phyloP scores from a whole-genome alignment of 2,113 vertebrate genomes.

The Asarcornis scutulata region DNA sequence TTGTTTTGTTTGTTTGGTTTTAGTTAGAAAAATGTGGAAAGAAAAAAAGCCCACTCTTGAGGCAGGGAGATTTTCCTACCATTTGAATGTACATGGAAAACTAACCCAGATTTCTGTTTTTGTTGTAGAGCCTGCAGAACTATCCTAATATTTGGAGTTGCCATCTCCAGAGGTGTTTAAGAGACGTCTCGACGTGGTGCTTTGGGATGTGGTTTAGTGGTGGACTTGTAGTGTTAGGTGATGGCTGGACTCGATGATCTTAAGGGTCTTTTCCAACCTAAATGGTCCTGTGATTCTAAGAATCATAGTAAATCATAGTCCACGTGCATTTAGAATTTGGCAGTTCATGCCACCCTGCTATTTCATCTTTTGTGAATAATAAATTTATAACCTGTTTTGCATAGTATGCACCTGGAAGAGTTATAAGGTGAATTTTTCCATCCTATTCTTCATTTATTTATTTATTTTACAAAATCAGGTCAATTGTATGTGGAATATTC shows the following conservation, averaged over 20 bases:
- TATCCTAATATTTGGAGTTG: too few species aligned
- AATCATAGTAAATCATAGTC: neutral
- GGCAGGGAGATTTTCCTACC: neutral
- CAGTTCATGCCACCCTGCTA: accelerated
- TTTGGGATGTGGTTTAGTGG: too few species aligned
- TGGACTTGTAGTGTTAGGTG: too few species aligned
- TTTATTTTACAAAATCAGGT: neutral
- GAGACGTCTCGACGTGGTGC: too few species aligned
- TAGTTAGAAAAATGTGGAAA: neutral
- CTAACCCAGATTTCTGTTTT: too few species aligned
- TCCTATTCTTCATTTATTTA: neutral
- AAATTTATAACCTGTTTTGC: neutral
- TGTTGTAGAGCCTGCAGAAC: neutral
- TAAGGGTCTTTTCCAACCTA: too few species aligned
- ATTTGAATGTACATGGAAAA: too few species aligned
- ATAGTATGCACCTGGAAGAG: neutral
- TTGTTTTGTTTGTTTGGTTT: neutral
- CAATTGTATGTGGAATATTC: too few species aligned
- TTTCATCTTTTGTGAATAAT: neutral
- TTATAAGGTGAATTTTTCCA: neutral
- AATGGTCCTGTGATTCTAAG: too few species aligned
- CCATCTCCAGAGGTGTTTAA: too few species aligned
- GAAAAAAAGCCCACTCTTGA: neutral
- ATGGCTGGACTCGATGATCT: too few species aligned
- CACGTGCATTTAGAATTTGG: neutral